Evolutionary conservation across 2,888 invertebrate species (phyloP).

Genomic region (Coelinius sp.): DNA sequence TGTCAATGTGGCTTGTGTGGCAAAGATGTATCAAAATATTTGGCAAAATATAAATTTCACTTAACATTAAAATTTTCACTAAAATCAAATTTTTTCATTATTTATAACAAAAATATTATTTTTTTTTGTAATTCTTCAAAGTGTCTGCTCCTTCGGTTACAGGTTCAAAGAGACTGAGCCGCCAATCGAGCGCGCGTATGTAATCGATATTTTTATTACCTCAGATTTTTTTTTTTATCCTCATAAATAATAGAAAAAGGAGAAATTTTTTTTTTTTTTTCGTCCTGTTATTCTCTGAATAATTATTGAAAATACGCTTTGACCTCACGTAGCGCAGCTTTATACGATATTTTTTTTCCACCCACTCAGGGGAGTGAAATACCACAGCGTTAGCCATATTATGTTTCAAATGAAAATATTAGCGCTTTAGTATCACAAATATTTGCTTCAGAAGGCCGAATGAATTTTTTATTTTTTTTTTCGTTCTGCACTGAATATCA

Average conservation of each 20-base stretch:
- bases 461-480: not conserved
- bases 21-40: not conserved
- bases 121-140: conserved; percentile 13
- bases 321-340: conserved; percentile 19
- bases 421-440: conserved; percentile 1
- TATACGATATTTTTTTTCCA: not conserved
- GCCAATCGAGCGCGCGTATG: conserved; percentile 88
- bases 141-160: conserved; percentile 73
- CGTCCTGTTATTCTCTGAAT: not conserved
- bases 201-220: conserved; percentile 74
- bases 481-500: not conserved
- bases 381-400: not conserved
- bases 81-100: not conserved
- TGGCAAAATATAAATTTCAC: not conserved
- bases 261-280: conserved; percentile 9
- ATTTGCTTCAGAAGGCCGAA: not conserved
- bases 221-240: conserved; percentile 45
- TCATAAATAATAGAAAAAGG: not conserved
- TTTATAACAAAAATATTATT: not conserved
- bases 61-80: no score
- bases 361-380: not conserved
- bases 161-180: conserved; percentile 90
- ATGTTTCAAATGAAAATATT: conserved; percentile 3
- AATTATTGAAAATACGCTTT: conserved; percentile 20
- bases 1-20: conserved; percentile 34